These are phyloP conservation scores for Globodera rostochiensis DNA, from an alignment of 1,140 invertebrate species.

Conservation along the genomic window DNA sequence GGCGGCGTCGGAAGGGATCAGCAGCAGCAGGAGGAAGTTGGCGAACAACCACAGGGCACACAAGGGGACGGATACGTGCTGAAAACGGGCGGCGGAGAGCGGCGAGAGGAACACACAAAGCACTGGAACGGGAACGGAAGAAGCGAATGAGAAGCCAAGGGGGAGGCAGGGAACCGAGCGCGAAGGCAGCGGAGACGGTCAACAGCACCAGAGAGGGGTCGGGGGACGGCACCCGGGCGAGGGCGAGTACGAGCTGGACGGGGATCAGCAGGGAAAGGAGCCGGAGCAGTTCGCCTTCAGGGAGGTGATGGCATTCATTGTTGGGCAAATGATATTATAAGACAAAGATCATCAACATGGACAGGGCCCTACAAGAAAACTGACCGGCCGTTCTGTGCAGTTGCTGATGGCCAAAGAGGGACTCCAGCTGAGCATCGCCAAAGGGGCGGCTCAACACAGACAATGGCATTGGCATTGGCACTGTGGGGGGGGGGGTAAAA, in stretches of 20 bases:
- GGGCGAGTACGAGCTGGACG: slow-evolving; percentile 27
- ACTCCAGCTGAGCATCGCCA: slow-evolving; percentile 49
- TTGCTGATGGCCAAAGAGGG: slow-evolving; percentile 43
- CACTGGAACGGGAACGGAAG: neutral
- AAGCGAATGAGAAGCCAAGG: neutral
- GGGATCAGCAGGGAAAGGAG: slow-evolving; percentile 35
- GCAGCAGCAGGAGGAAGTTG: slow-evolving; percentile 14
- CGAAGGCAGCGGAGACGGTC: slow-evolving; percentile 36
- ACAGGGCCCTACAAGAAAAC: slow-evolving; percentile 17
- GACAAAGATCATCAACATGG: too few relatives aligned
- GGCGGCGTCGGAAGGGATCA: slow-evolving; percentile 1
- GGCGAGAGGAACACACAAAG: slow-evolving; percentile 13
- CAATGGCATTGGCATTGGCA: neutral
- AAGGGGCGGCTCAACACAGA: slow-evolving; percentile 27
- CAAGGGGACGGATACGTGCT: slow-evolving; percentile 1
- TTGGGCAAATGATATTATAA: too few relatives aligned
- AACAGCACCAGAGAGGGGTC: slow-evolving; percentile 34
- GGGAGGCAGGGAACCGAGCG: slow-evolving; percentile 6
- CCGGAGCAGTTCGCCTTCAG: slow-evolving; percentile 4
- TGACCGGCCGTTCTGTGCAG: slow-evolving; percentile 25
- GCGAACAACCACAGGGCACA: slow-evolving; percentile 37
- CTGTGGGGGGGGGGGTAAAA: neutral
- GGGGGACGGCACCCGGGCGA: slow-evolving; percentile 10
- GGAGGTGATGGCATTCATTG: neutral
- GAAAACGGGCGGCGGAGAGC: neutral